Evolutionary conservation across 2,888 invertebrate species (phyloP), one percentile per base, ranked within the genome.

Genomic region (Archips crataeganus): DNA sequence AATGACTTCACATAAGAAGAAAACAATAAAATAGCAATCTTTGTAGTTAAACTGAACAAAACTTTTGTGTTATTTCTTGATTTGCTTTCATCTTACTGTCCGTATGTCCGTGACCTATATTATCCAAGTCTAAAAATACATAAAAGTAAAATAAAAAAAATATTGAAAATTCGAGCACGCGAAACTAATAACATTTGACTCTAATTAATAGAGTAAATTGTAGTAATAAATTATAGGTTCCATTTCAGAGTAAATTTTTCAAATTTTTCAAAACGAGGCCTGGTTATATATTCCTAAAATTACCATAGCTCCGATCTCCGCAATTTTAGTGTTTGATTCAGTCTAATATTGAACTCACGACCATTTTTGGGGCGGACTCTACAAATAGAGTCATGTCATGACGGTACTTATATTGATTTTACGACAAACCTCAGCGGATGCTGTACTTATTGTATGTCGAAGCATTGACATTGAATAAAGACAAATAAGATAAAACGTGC

Each of bases 1-100:
- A 69, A 45, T 51, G 64, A 51, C 69, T 74, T 74, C 64, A 69
- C 64, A 74, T 54, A 47, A 68, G 13, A 66, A 11, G 60, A 60
- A 64, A 74, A 74, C 68, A 74, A 74, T 74, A 74, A 74, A 73
- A n/a, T 63, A 63, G n/a, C 15, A 60, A 34, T 45, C 64, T 70
- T 74, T 74, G 69, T 65, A 60, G 69, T 64, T 60, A 39, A 49
- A 49, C 63, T 10, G 68, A 64, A 69, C 69, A 74, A 60, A 74
- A 69, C 32, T 49, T 42, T 68, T 63, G 23, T 57, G 51, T 68
- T 72, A 15, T 59, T 59, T 34, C 45, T 64, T 60, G 49, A 13
- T 15, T 60, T 23, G 11, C 69, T 64, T 74, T 69, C 63, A 69
- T 70, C 15, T 70, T 10, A 61, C 60, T 39, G 54, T 3, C 4